Evolutionary conservation across 2,888 invertebrate species (phyloP).

Genomic region (Pristionchus entomophagus): DNA sequence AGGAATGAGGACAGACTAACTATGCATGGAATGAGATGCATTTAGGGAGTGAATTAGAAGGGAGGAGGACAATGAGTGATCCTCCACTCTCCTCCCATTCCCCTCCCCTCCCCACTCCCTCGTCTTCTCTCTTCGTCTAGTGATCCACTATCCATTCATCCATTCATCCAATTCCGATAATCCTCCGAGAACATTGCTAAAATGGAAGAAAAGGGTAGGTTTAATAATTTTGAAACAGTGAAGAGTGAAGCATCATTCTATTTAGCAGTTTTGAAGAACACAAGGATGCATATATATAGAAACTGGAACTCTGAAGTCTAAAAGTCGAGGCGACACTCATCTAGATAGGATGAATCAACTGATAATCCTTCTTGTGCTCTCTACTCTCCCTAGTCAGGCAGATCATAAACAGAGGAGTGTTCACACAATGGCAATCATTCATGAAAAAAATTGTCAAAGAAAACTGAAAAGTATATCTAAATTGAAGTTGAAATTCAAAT

Average conservation of each 20-base stretch:
- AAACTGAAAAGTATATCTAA: neutral
- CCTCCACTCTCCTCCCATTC: neutral
- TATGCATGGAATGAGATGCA: conserved; percentile 33
- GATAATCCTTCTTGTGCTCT: too few species aligned
- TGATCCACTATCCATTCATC: neutral
- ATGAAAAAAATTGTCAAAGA: neutral
- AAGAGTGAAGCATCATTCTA: too few species aligned
- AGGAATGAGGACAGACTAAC: conserved; percentile 14
- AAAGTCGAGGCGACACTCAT: too few species aligned
- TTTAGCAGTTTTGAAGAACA: too few species aligned
- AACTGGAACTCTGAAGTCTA: too few species aligned
- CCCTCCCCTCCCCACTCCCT: neutral
- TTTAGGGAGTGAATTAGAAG: neutral
- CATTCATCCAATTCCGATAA: neutral
- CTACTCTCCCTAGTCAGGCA: too few species aligned
- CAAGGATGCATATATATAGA: too few species aligned
- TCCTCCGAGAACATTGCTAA: neutral
- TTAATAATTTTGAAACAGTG: neutral
- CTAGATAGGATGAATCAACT: too few species aligned
- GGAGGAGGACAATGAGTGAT: neutral
- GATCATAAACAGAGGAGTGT: too few species aligned
- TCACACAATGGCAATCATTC: too few species aligned
- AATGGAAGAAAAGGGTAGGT: neutral
- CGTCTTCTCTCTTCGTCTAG: neutral
- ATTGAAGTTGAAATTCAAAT: neutral